These are phyloP conservation scores for Chrysina gloriosa DNA, from an alignment of 2,888 invertebrate species.

Conservation along the genomic window DNA sequence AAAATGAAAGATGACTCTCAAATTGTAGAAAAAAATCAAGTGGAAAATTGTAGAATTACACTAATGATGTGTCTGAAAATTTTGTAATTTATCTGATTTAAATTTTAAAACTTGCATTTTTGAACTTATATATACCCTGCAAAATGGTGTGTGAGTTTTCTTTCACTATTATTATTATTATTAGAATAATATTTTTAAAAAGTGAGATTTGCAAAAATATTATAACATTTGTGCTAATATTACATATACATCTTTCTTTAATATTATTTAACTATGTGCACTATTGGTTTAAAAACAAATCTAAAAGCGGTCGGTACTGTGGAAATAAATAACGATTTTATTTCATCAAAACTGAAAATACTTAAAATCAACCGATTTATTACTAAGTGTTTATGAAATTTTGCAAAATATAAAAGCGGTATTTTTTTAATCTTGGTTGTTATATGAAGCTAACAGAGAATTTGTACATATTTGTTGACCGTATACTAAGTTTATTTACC, in stretches of 20 bases:
- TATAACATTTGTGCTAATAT: constrained; percentile 39
- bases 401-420: constrained; percentile 30
- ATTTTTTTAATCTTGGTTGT: constrained; percentile 22
- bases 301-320: constrained; percentile 22
- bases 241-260: constrained; percentile 36
- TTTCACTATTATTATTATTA: constrained; percentile 35
- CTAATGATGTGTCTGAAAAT: constrained; percentile 63
- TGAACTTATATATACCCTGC: constrained; percentile 62
- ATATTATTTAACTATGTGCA: constrained; percentile 41
- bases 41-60: constrained; percentile 51
- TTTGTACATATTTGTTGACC: constrained; percentile 64
- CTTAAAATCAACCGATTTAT: not conserved
- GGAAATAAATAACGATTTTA: constrained; percentile 9
- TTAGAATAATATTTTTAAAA: constrained; percentile 32
- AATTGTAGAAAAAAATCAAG: constrained; percentile 35
- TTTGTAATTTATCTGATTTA: constrained; percentile 55
- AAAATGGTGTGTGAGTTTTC: constrained; percentile 52
- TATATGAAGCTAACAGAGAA: constrained; percentile 34
- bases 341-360: not conserved
- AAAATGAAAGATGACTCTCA: not conserved
- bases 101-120: constrained; percentile 46
- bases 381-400: not conserved
- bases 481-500: constrained; percentile 61
- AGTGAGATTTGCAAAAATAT: constrained; percentile 42
- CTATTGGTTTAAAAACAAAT: constrained; percentile 25